Evolutionary conservation across 2,888 invertebrate genomes (phyloP), one percentile per base, ranked within the genome.

Genomic region (Barypeithes pellucidus): DNA sequence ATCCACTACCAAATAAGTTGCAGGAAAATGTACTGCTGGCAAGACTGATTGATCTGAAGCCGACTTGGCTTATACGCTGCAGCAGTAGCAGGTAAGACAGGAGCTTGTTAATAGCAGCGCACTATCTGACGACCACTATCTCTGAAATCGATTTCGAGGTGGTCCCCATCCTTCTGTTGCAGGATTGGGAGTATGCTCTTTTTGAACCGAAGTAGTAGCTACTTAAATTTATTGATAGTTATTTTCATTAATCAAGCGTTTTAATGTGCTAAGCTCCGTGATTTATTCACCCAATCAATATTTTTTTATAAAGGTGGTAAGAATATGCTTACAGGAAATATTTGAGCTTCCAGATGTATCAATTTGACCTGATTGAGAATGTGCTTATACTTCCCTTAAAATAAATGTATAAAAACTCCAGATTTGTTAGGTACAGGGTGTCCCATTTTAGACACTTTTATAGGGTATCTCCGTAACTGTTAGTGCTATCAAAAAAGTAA

Each of bases 111-210:
- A 75, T 75, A 75, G 75, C 72, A 65, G 72, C 43, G 50, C 71
- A 59, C 75, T 72, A 75, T 75, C 75, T 72, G 75, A 67, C 68
- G 60, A 72, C 68, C 68, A 68, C 72, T 75, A 75, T 75, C 75
- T 75, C 68, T 75, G 63, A 73, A 73, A 75, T 75, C 75, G 75
- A 65, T 70, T 73, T 67, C 75, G 67, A 75, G 75, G 75, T 75
- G 75, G 75, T 75, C 75, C 75, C 73, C 75, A 75, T 75, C 73
- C 73, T 52, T 75, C 73, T 39, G 71, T 67, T 71, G 71, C 50
- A 59, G 60, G 67, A 67, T 29, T 66, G 29, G 12, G 24, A 22
- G 22, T 24, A 20, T 18, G 50, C 36, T 71, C 59, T 65, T 65
- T 65, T 65, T 66, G 60, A 66, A 66, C 22, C n/a, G 50, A 50